Evolutionary conservation across 2,888 invertebrate genomes (phyloP).

Genomic region (Ophion ventricosus): DNA sequence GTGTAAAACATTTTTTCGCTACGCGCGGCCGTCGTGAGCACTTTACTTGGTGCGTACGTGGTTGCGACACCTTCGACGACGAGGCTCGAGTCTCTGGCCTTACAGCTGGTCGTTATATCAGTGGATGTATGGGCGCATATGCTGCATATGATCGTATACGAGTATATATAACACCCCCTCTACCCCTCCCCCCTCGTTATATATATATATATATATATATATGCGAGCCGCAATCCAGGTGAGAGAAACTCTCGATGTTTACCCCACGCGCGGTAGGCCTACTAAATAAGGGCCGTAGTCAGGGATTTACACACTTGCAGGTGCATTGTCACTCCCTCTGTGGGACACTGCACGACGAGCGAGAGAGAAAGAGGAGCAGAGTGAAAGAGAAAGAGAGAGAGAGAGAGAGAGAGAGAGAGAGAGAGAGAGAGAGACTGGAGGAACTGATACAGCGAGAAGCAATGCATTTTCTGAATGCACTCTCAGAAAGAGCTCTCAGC

Average conservation of each 20-base stretch:
- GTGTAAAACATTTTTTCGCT: constrained; percentile 5
- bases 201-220: neutral
- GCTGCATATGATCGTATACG: constrained; percentile 11
- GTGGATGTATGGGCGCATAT: constrained; percentile 33
- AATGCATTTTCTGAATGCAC: constrained; percentile 59
- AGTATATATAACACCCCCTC: constrained; percentile 16
- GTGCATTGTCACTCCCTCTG: constrained; percentile 70
- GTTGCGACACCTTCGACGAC: constrained; percentile 54
- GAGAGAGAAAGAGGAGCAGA: constrained; percentile 17
- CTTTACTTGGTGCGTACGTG: constrained; percentile 21
- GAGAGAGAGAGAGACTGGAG: constrained; percentile 38
- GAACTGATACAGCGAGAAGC: constrained; percentile 19
- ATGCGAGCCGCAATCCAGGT: constrained; percentile 8
- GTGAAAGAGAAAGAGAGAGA: constrained; percentile 39
- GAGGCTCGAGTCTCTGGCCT: constrained; percentile 20
- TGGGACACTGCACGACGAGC: constrained; percentile 13
- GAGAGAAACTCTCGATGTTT: constrained; percentile 44
- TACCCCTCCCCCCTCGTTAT: too few relatives aligned
- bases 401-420: constrained; percentile 15
- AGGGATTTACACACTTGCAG: constrained; percentile 65
- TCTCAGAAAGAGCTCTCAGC: constrained; percentile 28
- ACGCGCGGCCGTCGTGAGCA: neutral
- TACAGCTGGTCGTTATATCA: constrained; percentile 41
- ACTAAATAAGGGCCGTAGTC: constrained; percentile 67
- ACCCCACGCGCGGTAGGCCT: constrained; percentile 51